Evolutionary conservation across 2,797 vertebrate species (phyloP).

Genomic region (Nasua narica): DNA sequence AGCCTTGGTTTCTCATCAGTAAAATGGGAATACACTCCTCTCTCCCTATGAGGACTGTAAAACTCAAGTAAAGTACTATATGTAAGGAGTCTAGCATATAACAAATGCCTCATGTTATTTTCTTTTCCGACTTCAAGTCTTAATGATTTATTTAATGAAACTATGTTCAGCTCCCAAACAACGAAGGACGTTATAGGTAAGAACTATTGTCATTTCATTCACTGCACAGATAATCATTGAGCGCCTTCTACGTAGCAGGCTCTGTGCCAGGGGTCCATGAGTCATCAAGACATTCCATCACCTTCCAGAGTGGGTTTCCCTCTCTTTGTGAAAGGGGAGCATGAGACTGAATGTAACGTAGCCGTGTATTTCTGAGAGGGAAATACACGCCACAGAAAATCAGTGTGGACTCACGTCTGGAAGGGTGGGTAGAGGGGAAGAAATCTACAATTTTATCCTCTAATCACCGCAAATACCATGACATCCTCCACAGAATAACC

Average conservation of each 20-base stretch:
- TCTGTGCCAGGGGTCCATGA: background rate
- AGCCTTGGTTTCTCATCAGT: conserved; percentile 31
- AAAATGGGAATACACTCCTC: conserved; percentile 11
- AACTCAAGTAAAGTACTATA: background rate
- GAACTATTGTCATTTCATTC: background rate
- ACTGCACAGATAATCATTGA: background rate
- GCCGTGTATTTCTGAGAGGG: background rate
- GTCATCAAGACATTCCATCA: background rate
- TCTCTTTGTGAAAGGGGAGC: background rate
- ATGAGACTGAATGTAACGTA: background rate
- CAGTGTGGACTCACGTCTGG: background rate
- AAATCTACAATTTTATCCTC: background rate
- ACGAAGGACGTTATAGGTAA: background rate
- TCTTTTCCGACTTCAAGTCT: background rate
- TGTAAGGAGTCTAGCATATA: background rate
- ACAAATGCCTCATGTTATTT: background rate
- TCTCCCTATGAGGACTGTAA: background rate
- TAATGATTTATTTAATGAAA: conserved; percentile 32
- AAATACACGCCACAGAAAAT: background rate
- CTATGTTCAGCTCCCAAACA: background rate
- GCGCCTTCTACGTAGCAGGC: background rate
- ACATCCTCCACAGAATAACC: background rate
- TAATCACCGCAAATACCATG: background rate
- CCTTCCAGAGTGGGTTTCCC: background rate
- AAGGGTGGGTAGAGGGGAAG: background rate